phyloP scores from a whole-genome alignment of 1,140 invertebrate species.

The Calephelis virginiensis region DNA sequence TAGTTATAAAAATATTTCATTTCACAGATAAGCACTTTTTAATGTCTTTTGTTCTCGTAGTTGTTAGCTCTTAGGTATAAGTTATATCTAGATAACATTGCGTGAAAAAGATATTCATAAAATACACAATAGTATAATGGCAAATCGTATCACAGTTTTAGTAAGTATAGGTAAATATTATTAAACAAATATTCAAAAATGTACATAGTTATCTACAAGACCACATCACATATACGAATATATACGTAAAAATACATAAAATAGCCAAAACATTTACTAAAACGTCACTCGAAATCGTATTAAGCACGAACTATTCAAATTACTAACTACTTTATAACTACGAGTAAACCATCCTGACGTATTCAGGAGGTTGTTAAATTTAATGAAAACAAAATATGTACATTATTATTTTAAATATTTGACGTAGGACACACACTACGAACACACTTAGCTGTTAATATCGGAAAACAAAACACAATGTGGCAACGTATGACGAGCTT shows the following conservation, averaged over 20 bases:
- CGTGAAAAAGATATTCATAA: too few species aligned
- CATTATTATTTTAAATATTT: background rate
- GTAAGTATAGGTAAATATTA: background rate
- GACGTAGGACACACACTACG: conserved; percentile 37
- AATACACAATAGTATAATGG: too few species aligned
- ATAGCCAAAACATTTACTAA: conserved; percentile 68
- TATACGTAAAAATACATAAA: conserved; percentile 52
- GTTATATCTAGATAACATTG: too few species aligned
- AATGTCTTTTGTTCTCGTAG: too few species aligned
- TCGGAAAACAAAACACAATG: conserved; percentile 53
- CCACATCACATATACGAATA: conserved; percentile 22
- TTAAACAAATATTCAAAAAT: background rate
- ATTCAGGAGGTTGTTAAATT: conserved; percentile 34
- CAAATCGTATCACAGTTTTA: background rate
- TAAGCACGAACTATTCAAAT: conserved; percentile 20
- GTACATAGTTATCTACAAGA: conserved; percentile 7
- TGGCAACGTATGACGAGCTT: conserved; percentile 74
- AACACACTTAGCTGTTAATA: conserved; percentile 63
- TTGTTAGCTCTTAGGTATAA: too few species aligned
- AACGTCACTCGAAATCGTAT: conserved; percentile 12
- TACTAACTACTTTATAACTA: conserved; percentile 30
- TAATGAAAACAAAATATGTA: background rate
- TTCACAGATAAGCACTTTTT: too few species aligned
- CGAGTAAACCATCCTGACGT: conserved; percentile 38
- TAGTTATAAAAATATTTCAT: too few species aligned